Base-by-base conservation (phyloP, 2,113 vertebrate genomes). In the Zingel zingel region DNA sequence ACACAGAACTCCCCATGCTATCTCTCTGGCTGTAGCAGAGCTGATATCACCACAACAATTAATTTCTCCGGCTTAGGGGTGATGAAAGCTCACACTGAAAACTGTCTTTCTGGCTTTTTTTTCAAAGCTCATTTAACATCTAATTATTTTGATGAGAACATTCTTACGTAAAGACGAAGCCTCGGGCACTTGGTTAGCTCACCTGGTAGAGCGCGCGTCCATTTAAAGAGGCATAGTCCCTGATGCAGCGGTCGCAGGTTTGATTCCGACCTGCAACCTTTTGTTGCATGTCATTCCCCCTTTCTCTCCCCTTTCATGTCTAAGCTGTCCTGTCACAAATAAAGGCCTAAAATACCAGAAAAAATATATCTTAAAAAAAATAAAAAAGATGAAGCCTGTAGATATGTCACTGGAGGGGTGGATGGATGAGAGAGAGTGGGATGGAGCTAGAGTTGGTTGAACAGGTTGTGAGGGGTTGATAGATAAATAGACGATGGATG, bases 41-140 rank as follows among this genome's bases (percentile, higher is more conserved):
- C 88, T 83, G 92, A 94, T 91, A 93, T 88, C 86, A 90, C 89
- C 84, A 90, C 82, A 92, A 92, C 92, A 93, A 94, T 93, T 93
- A 91, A 93, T 93, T 92, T 92, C 74, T 72, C 69, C 45, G 15
- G 87, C 88, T 92, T 90, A 90, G 89, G 79, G 82, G 76, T 80
- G 91, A 92, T 92, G 83, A 91, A 93, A 90, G 87, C 91, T 86
- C 58, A 62, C 14, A 64, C 61, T 82, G 86, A 88, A 90, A 93
- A 92, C 64, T 83, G 85, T 87, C 82, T 92, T 89, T 86, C 85
- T 81, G 73, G 67, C 77, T 63, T 77, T 87, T 83, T 73, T 83
- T 81, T 85, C 83, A 65, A 84, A 88, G 81, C 58, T 88, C 67
- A 89, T 88, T 90, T 81, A 84, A 76, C 83, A 84, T 81, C 73